phyloP scores from a whole-genome alignment of 2,113 vertebrate genomes.

The Enhydra lutris region DNA sequence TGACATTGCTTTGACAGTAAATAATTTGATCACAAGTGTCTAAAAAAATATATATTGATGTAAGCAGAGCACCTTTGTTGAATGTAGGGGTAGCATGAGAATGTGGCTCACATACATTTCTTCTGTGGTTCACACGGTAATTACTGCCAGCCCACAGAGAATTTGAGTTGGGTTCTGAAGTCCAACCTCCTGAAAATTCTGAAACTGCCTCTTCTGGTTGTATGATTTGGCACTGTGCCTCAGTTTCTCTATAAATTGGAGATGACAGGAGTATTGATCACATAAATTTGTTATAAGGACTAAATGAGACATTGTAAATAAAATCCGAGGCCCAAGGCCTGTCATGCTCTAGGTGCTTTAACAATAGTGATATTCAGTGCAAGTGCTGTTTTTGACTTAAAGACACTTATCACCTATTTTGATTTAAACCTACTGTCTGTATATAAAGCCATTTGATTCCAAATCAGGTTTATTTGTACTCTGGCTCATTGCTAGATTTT shows the following conservation, averaged over 20 bases:
- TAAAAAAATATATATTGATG: background rate
- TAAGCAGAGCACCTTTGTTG: background rate
- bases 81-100: background rate
- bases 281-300: background rate
- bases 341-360: background rate
- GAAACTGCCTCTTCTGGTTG: background rate
- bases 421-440: background rate
- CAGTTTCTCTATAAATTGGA: background rate
- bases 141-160: background rate
- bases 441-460: background rate
- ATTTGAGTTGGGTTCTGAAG: background rate
- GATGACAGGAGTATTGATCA: background rate
- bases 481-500: background rate
- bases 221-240: background rate
- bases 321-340: background rate
- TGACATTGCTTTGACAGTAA: background rate
- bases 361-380: background rate
- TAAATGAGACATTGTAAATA: background rate
- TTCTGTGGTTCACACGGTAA: background rate
- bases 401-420: background rate
- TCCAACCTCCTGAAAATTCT: background rate
- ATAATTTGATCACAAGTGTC: background rate
- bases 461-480: background rate
- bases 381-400: background rate
- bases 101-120: background rate